Conservation (phyloP, 1,140 invertebrate species). For the Thereuonema tuberculata region DNA sequence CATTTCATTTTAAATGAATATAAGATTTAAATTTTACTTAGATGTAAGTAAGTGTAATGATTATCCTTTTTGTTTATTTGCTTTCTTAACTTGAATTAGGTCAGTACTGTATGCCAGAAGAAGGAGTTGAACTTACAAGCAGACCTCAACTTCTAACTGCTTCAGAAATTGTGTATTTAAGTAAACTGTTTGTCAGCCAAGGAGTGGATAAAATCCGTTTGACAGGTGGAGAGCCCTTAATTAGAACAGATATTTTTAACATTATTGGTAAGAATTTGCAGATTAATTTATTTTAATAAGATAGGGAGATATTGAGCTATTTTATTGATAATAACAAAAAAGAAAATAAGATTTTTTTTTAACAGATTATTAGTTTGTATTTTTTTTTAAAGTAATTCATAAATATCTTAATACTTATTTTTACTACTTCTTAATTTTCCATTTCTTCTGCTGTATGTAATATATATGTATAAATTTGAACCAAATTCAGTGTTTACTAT, state of each 20-base stretch:
- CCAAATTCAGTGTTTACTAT: no score
- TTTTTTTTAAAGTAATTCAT: neutral
- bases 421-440: no score
- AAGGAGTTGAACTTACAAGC: conserved; percentile 70
- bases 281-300: conserved; percentile 1
- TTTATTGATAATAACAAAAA: neutral
- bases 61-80: neutral
- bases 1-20: neutral
- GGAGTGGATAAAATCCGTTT: conserved; percentile 86
- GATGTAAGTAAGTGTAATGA: neutral
- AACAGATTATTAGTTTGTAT: neutral
- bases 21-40: neutral
- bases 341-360: neutral
- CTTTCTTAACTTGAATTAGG: conserved; percentile 36
- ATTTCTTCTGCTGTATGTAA: no score
- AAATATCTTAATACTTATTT: no score
- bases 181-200: conserved; percentile 68
- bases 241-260: conserved; percentile 68
- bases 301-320: neutral
- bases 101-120: conserved; percentile 90
- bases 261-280: conserved; percentile 58
- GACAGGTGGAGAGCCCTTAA: conserved; percentile 92
- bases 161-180: conserved; percentile 66
- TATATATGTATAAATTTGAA: no score
- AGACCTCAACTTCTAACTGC: conserved; percentile 60